Conservation (phyloP, 2,888 invertebrate species). For the Euspilapteryx auroguttella region DNA sequence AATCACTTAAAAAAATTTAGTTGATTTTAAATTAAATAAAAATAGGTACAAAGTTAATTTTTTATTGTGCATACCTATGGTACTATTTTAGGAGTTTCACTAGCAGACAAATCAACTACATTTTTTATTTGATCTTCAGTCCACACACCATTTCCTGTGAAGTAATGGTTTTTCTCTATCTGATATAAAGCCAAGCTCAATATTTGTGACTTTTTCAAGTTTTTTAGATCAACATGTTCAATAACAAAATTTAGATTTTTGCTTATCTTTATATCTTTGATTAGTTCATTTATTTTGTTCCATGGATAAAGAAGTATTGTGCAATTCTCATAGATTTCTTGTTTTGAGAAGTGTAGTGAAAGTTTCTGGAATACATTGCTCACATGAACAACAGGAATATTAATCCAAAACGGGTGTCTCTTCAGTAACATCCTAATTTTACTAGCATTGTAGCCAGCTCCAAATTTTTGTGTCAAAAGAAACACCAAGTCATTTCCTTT, state of each 20-base stretch:
- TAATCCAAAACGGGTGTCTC: slow-evolving; percentile 48
- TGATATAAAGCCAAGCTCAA: slow-evolving; percentile 40
- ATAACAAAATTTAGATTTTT: slow-evolving; percentile 8
- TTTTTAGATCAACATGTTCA: slow-evolving; percentile 21
- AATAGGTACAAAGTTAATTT: no score
- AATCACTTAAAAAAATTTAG: no score
- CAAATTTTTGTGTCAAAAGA: slow-evolving; percentile 29
- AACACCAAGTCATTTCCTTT: slow-evolving; percentile 45
- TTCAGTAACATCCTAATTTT: slow-evolving; percentile 24
- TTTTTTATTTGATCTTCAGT: slow-evolving; percentile 29
- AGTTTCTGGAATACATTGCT: slow-evolving; percentile 32
- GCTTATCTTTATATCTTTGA: slow-evolving; percentile 10
- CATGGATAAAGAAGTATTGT: slow-evolving; percentile 44
- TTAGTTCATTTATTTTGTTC: slow-evolving; percentile 27
- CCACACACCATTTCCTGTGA: slow-evolving; percentile 52
- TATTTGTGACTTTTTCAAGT: slow-evolving; percentile 28
- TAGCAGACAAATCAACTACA: no score
- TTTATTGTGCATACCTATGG: no score
- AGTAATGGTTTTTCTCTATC: slow-evolving; percentile 46
- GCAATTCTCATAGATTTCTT: slow-evolving; percentile 45
- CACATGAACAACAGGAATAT: slow-evolving; percentile 39
- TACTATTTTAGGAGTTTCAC: no score
- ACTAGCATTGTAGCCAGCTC: slow-evolving; percentile 18
- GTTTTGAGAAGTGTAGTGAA: slow-evolving; percentile 19
- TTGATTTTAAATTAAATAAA: no score